Evolutionary conservation across 2,797 vertebrate species (phyloP).

Genomic region (Pipistrellus nathusii): DNA sequence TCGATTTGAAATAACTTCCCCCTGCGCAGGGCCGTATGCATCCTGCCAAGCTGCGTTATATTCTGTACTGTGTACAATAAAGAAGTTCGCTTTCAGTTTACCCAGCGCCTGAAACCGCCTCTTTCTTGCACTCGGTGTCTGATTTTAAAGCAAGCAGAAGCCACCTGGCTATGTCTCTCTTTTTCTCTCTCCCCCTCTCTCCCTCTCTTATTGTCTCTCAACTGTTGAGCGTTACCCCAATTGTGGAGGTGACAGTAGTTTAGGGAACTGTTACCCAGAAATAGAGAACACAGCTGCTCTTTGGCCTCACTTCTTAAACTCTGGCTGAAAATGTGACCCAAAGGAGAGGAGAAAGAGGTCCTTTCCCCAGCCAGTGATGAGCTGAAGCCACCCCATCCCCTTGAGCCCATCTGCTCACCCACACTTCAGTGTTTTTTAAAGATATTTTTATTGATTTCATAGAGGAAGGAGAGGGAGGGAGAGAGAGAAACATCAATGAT

Average conservation of each 20-base stretch:
- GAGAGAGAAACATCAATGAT: too few species aligned
- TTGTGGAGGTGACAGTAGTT: background rate
- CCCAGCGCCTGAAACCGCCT: slow-evolving; percentile 46
- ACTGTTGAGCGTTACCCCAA: background rate
- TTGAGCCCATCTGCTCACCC: background rate
- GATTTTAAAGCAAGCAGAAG: background rate
- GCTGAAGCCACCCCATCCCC: background rate
- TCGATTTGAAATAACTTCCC: slow-evolving; percentile 85
- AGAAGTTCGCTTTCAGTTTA: slow-evolving; percentile 90
- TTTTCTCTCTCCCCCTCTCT: background rate
- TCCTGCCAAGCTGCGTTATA: slow-evolving; percentile 94
- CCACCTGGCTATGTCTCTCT: slow-evolving; percentile 23
- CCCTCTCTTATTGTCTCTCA: slow-evolving; percentile 3
- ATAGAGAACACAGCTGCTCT: background rate
- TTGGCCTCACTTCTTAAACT: background rate
- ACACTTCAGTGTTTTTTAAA: background rate
- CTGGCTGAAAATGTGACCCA: background rate
- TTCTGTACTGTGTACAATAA: slow-evolving; percentile 99
- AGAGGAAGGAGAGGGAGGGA: too few species aligned
- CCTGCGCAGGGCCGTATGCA: slow-evolving; percentile 86
- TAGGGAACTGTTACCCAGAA: background rate
- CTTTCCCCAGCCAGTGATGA: background rate
- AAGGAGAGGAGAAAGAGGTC: background rate
- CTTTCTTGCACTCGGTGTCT: slow-evolving; percentile 73
- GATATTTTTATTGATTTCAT: too few species aligned